Percentiles rank a stretch among this genome's conserved stretches.
phyloP scores from a whole-genome alignment of 2,797 vertebrate genomes.

The Sylvia borin region DNA sequence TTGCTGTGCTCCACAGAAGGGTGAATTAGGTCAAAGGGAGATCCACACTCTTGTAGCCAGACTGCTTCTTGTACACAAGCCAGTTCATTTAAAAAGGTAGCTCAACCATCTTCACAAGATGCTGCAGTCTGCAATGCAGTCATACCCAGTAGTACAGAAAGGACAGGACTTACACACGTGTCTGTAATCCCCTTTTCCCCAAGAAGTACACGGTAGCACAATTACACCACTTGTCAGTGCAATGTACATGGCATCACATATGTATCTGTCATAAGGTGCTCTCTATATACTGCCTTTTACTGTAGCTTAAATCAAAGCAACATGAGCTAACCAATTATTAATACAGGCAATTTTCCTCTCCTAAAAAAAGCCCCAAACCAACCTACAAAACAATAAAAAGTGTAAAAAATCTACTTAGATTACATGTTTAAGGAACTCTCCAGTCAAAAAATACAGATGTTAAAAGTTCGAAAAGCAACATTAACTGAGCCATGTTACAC shows the following conservation, averaged over 20 bases:
- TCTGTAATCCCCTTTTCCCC: neutral
- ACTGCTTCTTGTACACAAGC: neutral
- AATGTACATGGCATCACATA: neutral
- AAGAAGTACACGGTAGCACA: neutral
- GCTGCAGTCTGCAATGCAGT: constrained; percentile 65
- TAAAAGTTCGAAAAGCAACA: constrained; percentile 42
- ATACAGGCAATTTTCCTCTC: neutral
- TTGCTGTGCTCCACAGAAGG: neutral
- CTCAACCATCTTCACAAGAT: neutral
- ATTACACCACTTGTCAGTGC: neutral
- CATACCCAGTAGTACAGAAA: neutral
- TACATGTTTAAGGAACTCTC: constrained; percentile 42
- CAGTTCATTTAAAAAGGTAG: constrained; percentile 6
- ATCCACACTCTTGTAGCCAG: neutral
- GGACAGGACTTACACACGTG: neutral
- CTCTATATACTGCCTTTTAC: neutral
- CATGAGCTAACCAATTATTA: constrained; percentile 7
- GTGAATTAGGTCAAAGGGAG: constrained; percentile 24
- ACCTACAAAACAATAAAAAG: neutral
- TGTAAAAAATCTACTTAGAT: neutral
- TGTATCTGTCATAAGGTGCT: neutral
- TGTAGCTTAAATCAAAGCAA: constrained; percentile 30
- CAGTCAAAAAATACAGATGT: constrained; percentile 44
- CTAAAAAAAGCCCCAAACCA: neutral
- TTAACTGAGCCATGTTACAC: constrained; percentile 46